These are phyloP conservation scores for Mongoloraphidia duomilia DNA, from an alignment of 2,888 invertebrate genomes.

Conservation along the genomic window DNA sequence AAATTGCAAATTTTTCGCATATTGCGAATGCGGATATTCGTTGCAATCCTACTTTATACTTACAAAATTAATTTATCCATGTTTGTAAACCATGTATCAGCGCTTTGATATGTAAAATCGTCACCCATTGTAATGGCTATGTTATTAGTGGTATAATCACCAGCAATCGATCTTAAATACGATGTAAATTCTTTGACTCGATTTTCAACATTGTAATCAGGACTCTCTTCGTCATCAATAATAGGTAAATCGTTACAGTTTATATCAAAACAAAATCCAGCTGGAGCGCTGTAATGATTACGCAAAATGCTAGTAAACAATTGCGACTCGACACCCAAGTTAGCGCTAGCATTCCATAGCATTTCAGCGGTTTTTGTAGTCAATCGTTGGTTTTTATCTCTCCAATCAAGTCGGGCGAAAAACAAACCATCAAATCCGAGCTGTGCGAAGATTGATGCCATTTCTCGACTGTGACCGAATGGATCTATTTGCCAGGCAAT, in stretches of 20 bases:
- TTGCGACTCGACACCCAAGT: constrained; percentile 18
- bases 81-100: constrained; percentile 36
- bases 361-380: constrained; percentile 48
- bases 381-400: constrained; percentile 42
- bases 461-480: constrained; percentile 64
- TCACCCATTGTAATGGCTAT: constrained; percentile 82
- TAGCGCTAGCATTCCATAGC: constrained; percentile 50
- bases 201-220: neutral
- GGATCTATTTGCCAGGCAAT: constrained; percentile 81
- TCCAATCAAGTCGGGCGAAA: constrained; percentile 53
- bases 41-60: neutral
- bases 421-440: constrained; percentile 61
- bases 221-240: neutral
- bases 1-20: too few species aligned
- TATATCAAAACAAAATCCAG: neutral
- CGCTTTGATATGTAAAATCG: constrained; percentile 74
- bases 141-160: constrained; percentile 48
- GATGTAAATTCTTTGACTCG: neutral
- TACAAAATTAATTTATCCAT: constrained; percentile 29
- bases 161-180: too few species aligned
- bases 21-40: too few species aligned
- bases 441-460: constrained; percentile 46
- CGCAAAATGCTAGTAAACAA: neutral
- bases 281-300: neutral
- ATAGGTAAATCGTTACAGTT: neutral